phyloP scores from a whole-genome alignment of 2,888 invertebrate species.

The Octonoba sinensis region DNA sequence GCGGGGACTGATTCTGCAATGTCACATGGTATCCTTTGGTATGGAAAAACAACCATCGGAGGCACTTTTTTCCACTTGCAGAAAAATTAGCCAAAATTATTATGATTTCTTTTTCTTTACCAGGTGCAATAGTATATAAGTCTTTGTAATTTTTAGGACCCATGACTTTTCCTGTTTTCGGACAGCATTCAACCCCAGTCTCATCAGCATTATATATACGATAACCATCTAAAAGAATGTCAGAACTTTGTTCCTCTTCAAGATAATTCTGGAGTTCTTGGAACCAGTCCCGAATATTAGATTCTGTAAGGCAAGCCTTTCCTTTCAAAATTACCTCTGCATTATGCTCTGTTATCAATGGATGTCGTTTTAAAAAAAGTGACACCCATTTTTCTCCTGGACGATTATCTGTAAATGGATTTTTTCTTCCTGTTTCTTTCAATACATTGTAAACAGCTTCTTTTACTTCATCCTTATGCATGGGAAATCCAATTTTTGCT shows the following conservation, averaged over 20 bases:
- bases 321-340: neutral
- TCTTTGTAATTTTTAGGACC: neutral
- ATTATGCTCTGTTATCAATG: neutral
- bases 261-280: neutral
- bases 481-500: no score
- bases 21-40: no score
- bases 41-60: no score
- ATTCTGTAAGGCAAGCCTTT: neutral
- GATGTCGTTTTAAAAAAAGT: no score
- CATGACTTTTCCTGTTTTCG: neutral
- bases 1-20: no score
- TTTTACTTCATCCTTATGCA: no score
- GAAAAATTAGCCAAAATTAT: no score
- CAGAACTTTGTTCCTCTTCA: neutral
- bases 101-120: neutral
- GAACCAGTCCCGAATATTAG: neutral
- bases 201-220: neutral
- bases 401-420: no score
- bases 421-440: no score
- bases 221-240: neutral
- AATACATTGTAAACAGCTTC: no score
- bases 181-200: neutral
- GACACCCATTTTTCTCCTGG: no score
- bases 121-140: neutral
- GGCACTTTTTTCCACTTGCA: no score